Conservation (phyloP, 2,113 vertebrate species). For the Grammomys surdaster region DNA sequence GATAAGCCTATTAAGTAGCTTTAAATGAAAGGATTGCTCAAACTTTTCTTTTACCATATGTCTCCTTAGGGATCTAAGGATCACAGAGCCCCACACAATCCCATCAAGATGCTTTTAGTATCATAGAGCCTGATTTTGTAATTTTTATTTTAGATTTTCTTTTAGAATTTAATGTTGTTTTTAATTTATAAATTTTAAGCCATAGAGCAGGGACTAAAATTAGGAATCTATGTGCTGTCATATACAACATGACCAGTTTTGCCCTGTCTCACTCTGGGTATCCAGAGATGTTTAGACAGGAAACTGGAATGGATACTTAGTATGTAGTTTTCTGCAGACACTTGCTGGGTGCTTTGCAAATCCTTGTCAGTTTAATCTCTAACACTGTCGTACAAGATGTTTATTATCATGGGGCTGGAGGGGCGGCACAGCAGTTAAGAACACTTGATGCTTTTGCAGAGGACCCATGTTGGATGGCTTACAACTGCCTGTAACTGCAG, state of each 20-base stretch:
- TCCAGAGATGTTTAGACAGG: not conserved
- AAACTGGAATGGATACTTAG: not conserved
- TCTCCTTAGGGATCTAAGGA: not conserved
- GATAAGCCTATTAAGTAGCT: not conserved
- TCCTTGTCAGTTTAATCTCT: conserved; percentile 6
- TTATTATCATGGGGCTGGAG: not conserved
- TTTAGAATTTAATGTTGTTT: not conserved
- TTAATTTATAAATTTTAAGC: not conserved
- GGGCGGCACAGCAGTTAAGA: not conserved
- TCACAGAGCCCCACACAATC: not conserved
- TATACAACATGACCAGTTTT: not conserved
- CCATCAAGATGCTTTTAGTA: not conserved
- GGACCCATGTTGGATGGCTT: not conserved
- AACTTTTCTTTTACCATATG: not conserved
- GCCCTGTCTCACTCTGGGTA: not conserved
- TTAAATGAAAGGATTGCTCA: conserved; percentile 25
- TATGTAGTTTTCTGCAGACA: not conserved
- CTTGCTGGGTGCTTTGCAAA: not conserved
- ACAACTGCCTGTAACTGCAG: too few relatives aligned
- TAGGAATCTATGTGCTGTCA: not conserved
- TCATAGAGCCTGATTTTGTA: not conserved
- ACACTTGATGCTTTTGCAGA: not conserved
- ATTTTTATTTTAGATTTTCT: not conserved
- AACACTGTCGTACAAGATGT: not conserved
- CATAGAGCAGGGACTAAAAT: not conserved